Evolutionary conservation across 1,140 invertebrate species (phyloP), one percentile per base, ranked within the genome.

Genomic region (Scaptomyza montana): DNA sequence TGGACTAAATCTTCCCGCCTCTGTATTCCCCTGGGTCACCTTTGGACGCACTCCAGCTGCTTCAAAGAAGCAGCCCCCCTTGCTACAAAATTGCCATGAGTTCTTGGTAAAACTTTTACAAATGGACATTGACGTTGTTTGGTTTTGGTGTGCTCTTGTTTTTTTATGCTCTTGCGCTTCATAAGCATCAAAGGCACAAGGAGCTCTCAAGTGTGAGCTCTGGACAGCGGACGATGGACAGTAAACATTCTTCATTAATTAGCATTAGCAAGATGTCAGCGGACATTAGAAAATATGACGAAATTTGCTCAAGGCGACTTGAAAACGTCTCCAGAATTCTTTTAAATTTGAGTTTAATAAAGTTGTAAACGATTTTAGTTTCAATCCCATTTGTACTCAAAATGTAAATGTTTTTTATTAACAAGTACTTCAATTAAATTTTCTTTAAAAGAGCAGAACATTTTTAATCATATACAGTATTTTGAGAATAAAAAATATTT

Each of bases 61-160:
- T 84, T 84, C 64, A 79, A 84, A 77, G 54, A 71, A 80, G 66
- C 39, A 1, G 30, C n/a, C 7, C 41, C 16, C n/a, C 50, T 43
- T 5, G 3, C 13, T 6, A 6, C 33, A 30, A 50, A 57, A 71
- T 65, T 51, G 54, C 54, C 62, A 53, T 46, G 51, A 45, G 63
- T 77, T 77, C 87, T 89, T 84, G 72, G 76, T 57, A 70, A 72
- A 89, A 89, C 76, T 87, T 87, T 84, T 71, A 51, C 79, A 87
- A 87, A 87, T 82, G 84, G 79, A 89, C 84, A 87, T 87, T 84
- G 79, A 89, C 77, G 73, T 79, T 82, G 59, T 84, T 76, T 76
- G 72, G 57, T 50, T 84, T 82, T 78, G 28, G 73, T 33, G 53
- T 61, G 25, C 30, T 45, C 0, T 28, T 74, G 13, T 62, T 6